These are phyloP conservation scores for Neria commutata DNA, from an alignment of 2,888 invertebrate genomes.

Conservation along the genomic window DNA sequence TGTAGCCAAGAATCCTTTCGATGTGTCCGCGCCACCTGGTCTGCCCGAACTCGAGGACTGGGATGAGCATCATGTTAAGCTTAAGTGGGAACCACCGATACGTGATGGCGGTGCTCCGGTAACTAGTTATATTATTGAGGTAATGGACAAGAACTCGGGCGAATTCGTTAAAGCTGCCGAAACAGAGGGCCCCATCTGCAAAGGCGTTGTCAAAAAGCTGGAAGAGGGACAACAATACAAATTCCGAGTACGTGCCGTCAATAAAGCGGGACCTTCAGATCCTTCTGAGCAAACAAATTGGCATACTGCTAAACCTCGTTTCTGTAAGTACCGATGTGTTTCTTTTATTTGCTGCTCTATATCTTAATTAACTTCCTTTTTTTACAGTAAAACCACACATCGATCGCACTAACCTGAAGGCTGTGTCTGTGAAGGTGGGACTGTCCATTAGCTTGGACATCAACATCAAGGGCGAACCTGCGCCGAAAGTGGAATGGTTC, in stretches of 20 bases:
- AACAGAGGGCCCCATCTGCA: constrained; percentile 81
- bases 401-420: constrained; percentile 86
- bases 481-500: constrained; percentile 89
- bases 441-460: constrained; percentile 86
- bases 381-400: constrained; percentile 89
- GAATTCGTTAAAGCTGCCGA: constrained; percentile 86
- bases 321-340: constrained; percentile 69
- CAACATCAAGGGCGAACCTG: constrained; percentile 91
- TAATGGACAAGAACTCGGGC: constrained; percentile 86
- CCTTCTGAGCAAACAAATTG: constrained; percentile 91
- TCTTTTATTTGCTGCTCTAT: not conserved
- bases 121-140: constrained; percentile 89
- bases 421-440: constrained; percentile 85
- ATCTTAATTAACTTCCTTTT: too few species aligned
- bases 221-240: constrained; percentile 96
- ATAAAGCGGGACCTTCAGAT: constrained; percentile 93
- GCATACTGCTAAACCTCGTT: constrained; percentile 87
- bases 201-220: constrained; percentile 86
- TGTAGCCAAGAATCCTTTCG: constrained; percentile 97
- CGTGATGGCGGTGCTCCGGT: constrained; percentile 93
- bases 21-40: constrained; percentile 86
- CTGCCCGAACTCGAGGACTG: constrained; percentile 89
- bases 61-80: constrained; percentile 87
- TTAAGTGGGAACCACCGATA: constrained; percentile 90
- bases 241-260: constrained; percentile 91